Base-by-base conservation (phyloP, 1,140 invertebrate species). In the Euschistus heros region DNA sequence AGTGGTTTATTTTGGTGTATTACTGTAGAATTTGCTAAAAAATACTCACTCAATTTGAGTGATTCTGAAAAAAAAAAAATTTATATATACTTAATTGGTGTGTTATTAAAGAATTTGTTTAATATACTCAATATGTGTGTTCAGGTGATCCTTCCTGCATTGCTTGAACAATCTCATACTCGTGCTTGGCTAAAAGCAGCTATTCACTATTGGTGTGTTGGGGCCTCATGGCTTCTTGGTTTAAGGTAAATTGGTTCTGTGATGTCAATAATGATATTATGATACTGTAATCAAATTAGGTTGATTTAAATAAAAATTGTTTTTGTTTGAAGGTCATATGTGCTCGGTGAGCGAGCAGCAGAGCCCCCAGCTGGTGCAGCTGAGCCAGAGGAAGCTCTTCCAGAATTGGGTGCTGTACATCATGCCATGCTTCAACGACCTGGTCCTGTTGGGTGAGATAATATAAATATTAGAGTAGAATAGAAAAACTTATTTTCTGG, bases 121-220 rank as follows among this genome's bases (percentile, higher is more conserved):
- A 20, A 50, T n/a, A 50, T 50, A 2, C 2, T 50, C 5, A 20
- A 50, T 44, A 6, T 62, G 7, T 62, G 37, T 65, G 61, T 64
- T 65, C 7, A 87, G 81, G 93, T 98, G 20, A 92, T 99, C 27
- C 78, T 98, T 50, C 96, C 96, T 7, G 94, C 95, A 0, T 79
- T 99, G 54, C 77, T 99, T 46, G 96, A 99, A 74, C 95, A 99
- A 76, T 92, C 91, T 0, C 93, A 98, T 72, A 95, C 94, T 0
- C 80, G 94, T 10, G 87, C 86, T 0, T 97, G 94, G 91, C 75
- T 98, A 17, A 97, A 97, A 76, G 82, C 84, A 14, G 74, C 93
- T 1, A 83, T 98, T 0, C 81, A 87, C 6, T 81, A 85, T 42
- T 99, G 97, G 97, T 57, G 54, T 57, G 54, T 57, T 14, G 24